These are phyloP conservation scores for Brachypalpus laphriformis DNA, from an alignment of 2,888 invertebrate genomes.

Conservation along the genomic window DNA sequence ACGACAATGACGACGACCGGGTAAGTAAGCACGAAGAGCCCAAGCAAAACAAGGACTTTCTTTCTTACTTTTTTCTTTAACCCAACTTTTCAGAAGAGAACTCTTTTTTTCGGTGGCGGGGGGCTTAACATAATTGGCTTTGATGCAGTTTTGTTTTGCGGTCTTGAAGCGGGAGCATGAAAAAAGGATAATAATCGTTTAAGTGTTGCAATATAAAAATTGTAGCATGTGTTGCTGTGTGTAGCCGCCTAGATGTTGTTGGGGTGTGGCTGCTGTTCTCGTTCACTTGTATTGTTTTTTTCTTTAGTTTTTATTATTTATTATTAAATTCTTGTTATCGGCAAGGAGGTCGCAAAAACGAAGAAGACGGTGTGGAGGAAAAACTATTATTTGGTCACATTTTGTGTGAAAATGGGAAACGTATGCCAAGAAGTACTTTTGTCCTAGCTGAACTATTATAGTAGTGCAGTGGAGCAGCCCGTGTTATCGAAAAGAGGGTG, in stretches of 20 bases:
- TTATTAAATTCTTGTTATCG: constrained; percentile 70
- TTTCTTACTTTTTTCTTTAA: not conserved
- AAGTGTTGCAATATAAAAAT: constrained; percentile 71
- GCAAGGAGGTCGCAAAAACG: constrained; percentile 18
- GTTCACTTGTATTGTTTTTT: not conserved
- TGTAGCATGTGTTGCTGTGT: constrained; percentile 51
- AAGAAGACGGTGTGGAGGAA: not conserved
- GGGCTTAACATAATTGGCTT: constrained; percentile 64
- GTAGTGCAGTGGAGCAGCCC: constrained; percentile 10
- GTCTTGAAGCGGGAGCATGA: constrained; percentile 39
- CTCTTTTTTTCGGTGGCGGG: not conserved
- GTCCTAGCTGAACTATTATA: not conserved
- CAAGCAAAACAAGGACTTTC: constrained; percentile 28
- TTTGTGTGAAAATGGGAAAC: constrained; percentile 63
- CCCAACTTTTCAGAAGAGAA: constrained; percentile 27
- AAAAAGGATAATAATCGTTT: constrained; percentile 69
- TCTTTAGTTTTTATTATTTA: constrained; percentile 49
- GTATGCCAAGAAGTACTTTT: constrained; percentile 51
- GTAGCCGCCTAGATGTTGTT: not conserved
- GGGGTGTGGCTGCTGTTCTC: constrained; percentile 16
- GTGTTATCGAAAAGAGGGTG: not conserved
- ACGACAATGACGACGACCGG: constrained; percentile 44
- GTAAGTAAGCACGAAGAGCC: constrained; percentile 36
- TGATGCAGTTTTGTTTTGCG: constrained; percentile 69
- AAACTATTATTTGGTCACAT: constrained; percentile 70